Percentiles rank a stretch among this genome's conserved stretches.
Evolutionary conservation across 2,888 invertebrate genomes (phyloP).

Genomic region (Arenicola marina): DNA sequence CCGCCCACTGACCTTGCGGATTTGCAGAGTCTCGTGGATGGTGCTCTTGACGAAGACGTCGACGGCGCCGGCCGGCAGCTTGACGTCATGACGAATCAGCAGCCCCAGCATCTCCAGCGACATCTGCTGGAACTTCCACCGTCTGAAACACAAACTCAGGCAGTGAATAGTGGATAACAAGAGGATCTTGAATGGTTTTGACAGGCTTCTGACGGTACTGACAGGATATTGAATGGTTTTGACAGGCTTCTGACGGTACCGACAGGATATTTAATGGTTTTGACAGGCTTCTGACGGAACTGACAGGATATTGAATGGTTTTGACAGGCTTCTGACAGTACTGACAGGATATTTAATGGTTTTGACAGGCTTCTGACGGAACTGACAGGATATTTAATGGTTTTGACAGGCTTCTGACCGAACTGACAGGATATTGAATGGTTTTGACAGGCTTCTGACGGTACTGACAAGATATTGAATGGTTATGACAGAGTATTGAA

Average conservation of each 20-base stretch:
- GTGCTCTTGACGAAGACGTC: conserved; percentile 70
- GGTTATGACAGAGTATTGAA: too few relatives aligned
- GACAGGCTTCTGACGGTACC: neutral
- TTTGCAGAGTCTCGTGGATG: conserved; percentile 78
- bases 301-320: too few relatives aligned
- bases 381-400: too few relatives aligned
- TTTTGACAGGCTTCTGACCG: too few relatives aligned
- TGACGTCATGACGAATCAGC: conserved; percentile 74
- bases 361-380: neutral
- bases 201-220: too few relatives aligned
- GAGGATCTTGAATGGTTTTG: neutral
- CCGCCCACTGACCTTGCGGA: conserved; percentile 69
- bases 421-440: too few relatives aligned
- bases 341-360: neutral
- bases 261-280: too few relatives aligned
- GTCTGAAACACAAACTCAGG: conserved; percentile 63
- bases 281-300: too few relatives aligned
- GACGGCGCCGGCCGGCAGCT: conserved; percentile 70
- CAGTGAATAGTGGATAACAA: neutral
- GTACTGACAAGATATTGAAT: too few relatives aligned
- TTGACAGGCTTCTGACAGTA: too few relatives aligned
- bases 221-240: too few relatives aligned
- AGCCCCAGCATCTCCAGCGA: conserved; percentile 75
- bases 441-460: too few relatives aligned
- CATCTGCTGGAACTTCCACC: conserved; percentile 82